These are phyloP conservation scores for Hemibagrus wyckioides DNA, from an alignment of 2,113 vertebrate genomes.

Conservation along the genomic window DNA sequence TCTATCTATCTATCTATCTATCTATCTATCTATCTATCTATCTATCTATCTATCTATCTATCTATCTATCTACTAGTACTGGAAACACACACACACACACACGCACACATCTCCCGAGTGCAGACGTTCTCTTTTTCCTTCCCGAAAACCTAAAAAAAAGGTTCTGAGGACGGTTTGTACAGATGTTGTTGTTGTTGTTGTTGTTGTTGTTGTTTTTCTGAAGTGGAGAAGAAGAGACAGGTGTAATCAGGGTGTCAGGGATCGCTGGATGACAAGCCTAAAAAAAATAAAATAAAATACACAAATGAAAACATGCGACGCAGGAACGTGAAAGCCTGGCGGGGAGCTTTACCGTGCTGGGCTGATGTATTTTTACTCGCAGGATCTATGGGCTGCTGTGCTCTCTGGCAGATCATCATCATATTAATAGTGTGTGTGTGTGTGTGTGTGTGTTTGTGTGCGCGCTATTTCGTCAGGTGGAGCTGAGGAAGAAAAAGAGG, in stretches of 20 bases:
- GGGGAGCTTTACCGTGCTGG: conserved; percentile 55
- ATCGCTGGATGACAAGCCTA: conserved; percentile 69
- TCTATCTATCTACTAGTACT: no score
- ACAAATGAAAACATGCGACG: conserved; percentile 74
- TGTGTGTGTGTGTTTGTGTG: conserved; percentile 35
- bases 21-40: no score
- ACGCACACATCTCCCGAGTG: background rate
- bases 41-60: no score
- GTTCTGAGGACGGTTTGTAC: no score
- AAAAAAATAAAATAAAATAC: no score
- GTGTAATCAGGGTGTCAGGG: conserved; percentile 1
- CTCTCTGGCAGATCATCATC: conserved; percentile 59
- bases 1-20: no score
- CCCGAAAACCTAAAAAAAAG: background rate
- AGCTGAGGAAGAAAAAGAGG: conserved; percentile 57
- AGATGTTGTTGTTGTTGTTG: background rate
- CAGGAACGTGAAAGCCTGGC: conserved; percentile 60
- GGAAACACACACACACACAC: background rate
- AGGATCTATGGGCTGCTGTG: conserved; percentile 61
- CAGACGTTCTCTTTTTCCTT: background rate
- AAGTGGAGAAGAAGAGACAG: conserved; percentile 11
- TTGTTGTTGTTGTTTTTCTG: conserved; percentile 1
- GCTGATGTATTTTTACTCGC: conserved; percentile 63
- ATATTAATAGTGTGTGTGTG: conserved; percentile 48
- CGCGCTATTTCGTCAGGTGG: conserved; percentile 46